Percentiles rank a stretch among this genome's conserved stretches.
Evolutionary conservation across 2,113 vertebrate genomes (phyloP).

Genomic region (Chrysemys picta): DNA sequence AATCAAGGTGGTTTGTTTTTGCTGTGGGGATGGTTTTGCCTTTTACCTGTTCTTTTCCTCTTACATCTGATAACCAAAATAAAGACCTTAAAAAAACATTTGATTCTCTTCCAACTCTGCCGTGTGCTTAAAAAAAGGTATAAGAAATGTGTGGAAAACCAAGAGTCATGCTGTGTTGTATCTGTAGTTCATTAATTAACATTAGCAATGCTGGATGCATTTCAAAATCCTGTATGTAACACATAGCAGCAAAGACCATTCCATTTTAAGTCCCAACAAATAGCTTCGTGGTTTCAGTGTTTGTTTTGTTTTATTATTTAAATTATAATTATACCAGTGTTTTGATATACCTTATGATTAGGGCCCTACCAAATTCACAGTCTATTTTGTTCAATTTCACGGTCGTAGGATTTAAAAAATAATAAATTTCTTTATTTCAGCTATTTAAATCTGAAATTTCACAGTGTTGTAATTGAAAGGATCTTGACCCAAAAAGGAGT

Average conservation of each 20-base stretch:
- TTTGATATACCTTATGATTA: background rate
- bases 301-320: background rate
- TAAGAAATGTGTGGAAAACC: background rate
- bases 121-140: background rate
- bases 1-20: background rate
- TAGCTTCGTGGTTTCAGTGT: background rate
- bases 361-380: too few relatives aligned
- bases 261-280: background rate
- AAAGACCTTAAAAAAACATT: background rate
- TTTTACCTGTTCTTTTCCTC: background rate
- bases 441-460: too few relatives aligned
- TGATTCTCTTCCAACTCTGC: background rate
- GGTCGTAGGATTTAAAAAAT: too few relatives aligned
- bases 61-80: background rate
- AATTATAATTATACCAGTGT: background rate
- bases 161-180: background rate
- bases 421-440: too few relatives aligned
- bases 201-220: background rate
- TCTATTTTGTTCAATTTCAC: too few relatives aligned
- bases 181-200: background rate
- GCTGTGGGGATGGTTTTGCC: background rate
- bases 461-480: too few relatives aligned
- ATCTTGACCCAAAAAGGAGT: too few relatives aligned
- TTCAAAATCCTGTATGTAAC: background rate
- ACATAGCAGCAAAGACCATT: background rate